Base-by-base conservation (phyloP, 2,113 vertebrate species). In the Okapia johnstoni region DNA sequence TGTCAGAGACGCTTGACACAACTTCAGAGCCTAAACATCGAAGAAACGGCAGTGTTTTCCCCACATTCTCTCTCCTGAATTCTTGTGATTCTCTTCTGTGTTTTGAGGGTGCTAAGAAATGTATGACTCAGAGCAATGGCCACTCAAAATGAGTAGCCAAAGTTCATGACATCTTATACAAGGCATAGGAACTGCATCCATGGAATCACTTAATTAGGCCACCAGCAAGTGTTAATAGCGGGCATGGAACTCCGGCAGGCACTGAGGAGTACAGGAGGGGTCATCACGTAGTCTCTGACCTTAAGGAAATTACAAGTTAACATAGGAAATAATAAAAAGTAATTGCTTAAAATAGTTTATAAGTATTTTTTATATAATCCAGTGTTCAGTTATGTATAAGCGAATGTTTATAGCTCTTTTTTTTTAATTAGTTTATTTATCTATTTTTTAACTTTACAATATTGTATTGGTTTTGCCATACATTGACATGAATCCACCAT, bases 261-360 rank as follows among this genome's bases (percentile, higher is more conserved):
- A 50, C n/a, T 50, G 13, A 50, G 73, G 54, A 66, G 52, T 52
- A 7, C 16, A 66, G 23, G 54, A 58, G 40, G 28, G 15, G 0
- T 6, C 57, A 46, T 83, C 86, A 87, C 16, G 43, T 4, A 58
- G 13, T 48, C 70, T 61, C 55, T 93, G 48, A 81, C 60, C 13
- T 50, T 80, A 87, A 96, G 48, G 73, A 89, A 94, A 81, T 60
- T 63, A 54, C 30, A 85, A 97, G 80, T 33, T 14, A 95, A 84
- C 73, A 81, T 43, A 66, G 21, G 52, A 52, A 79, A 58, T 36
- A 85, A 85, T 54, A 90, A 81, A 70, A 93, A 89, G 21, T 46
- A 66, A 83, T 66, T 33, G 8, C 81, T 93, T 77, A 23, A 66
- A 84, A 92, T 89, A 5, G 89, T 88, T 61, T 57, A 16, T 61